Percentiles rank a stretch among this genome's conserved stretches.
Evolutionary conservation across 2,888 invertebrate genomes (phyloP).

Genomic region (Hypolimnas misippus): DNA sequence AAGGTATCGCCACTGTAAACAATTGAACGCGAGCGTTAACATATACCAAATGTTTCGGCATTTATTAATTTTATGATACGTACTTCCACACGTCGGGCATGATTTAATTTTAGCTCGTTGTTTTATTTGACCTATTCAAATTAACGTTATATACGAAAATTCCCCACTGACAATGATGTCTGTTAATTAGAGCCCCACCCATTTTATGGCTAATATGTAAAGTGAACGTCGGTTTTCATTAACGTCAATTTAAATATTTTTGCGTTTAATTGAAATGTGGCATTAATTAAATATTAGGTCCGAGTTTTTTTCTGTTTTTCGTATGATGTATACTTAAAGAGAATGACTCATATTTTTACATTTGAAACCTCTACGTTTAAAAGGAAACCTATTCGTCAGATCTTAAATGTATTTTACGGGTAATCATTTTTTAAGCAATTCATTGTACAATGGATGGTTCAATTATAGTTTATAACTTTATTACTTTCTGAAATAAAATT

Average conservation of each 20-base stretch:
- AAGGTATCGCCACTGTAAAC: constrained; percentile 37
- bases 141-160: constrained; percentile 21
- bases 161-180: constrained; percentile 48
- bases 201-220: constrained; percentile 48
- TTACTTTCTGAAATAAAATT: no score
- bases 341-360: background rate
- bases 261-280: constrained; percentile 18
- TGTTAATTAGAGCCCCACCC: constrained; percentile 68
- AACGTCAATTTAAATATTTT: constrained; percentile 19
- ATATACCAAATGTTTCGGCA: constrained; percentile 39
- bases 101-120: constrained; percentile 37
- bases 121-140: constrained; percentile 34
- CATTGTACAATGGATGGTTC: no score
- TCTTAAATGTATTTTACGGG: no score
- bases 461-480: no score
- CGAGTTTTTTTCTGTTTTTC: background rate
- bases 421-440: no score
- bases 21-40: constrained; percentile 38
- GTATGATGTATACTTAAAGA: background rate
- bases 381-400: no score
- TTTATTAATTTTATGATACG: constrained; percentile 42
- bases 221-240: constrained; percentile 28
- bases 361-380: no score
- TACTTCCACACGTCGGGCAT: constrained; percentile 23
- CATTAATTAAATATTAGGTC: background rate